phyloP scores from a whole-genome alignment of 2,888 invertebrate genomes.

The Leptopilina myrica region DNA sequence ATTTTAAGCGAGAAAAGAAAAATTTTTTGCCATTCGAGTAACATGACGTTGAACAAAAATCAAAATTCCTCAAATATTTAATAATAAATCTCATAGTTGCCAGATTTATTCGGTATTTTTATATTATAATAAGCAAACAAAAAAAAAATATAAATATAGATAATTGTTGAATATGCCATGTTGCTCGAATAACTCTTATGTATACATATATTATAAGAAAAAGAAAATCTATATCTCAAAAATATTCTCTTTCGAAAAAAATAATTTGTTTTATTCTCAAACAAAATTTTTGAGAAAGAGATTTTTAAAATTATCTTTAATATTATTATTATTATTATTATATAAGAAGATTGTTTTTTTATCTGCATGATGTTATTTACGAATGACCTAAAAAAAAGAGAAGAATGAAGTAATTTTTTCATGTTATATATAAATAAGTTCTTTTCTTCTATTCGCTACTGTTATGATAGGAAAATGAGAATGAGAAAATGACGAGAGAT shows the following conservation, averaged over 20 bases:
- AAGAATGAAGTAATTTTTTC: conserved; percentile 20
- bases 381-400: conserved; percentile 30
- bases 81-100: neutral
- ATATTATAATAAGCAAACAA: neutral
- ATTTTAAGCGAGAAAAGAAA: conserved; percentile 2
- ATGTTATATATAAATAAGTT: conserved; percentile 12
- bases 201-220: too few relatives aligned
- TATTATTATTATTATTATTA: neutral
- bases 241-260: neutral
- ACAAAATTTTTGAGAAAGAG: neutral
- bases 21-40: conserved; percentile 24
- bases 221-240: neutral
- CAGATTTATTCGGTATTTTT: conserved; percentile 26
- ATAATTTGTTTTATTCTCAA: neutral
- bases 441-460: conserved; percentile 15
- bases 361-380: conserved; percentile 14
- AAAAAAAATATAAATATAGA: neutral
- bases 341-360: conserved; percentile 9
- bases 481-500: neutral
- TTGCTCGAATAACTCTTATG: conserved; percentile 14
- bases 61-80: conserved; percentile 1
- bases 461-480: neutral
- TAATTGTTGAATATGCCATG: conserved; percentile 13
- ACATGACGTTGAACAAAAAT: conserved; percentile 27
- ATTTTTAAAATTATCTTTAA: conserved; percentile 4